These are phyloP conservation scores for Maylandia zebra DNA, from an alignment of 2,113 vertebrate genomes.

Conservation along the genomic window DNA sequence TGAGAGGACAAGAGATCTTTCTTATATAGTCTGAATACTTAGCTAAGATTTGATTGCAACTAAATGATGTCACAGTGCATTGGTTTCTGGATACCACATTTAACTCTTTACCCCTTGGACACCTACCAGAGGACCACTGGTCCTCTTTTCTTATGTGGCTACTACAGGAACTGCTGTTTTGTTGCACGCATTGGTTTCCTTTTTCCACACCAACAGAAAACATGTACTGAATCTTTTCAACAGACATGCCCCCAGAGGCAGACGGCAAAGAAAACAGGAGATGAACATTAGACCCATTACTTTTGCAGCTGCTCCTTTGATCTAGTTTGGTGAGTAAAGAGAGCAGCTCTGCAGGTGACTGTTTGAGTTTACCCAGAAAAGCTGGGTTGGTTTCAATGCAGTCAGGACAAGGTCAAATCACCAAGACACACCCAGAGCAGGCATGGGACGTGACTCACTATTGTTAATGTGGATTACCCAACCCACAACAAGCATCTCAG, in stretches of 20 bases:
- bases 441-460: background rate
- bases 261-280: background rate
- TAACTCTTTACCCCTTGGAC: background rate
- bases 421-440: conserved; percentile 8
- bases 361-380: background rate
- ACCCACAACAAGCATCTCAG: background rate
- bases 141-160: background rate
- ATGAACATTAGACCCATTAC: background rate
- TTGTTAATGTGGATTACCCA: background rate
- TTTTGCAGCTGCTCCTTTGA: background rate
- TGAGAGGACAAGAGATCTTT: background rate
- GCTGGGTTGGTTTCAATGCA: background rate
- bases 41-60: background rate
- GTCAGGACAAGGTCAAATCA: background rate
- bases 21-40: background rate
- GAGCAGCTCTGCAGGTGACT: conserved; percentile 3
- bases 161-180: background rate
- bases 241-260: background rate
- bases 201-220: background rate
- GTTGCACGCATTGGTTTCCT: background rate
- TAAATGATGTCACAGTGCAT: background rate
- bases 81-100: background rate
- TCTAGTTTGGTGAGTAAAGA: background rate
- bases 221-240: background rate
- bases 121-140: background rate